Conservation (phyloP, 1,140 invertebrate genomes). For the Drosophila nigromelanica region DNA sequence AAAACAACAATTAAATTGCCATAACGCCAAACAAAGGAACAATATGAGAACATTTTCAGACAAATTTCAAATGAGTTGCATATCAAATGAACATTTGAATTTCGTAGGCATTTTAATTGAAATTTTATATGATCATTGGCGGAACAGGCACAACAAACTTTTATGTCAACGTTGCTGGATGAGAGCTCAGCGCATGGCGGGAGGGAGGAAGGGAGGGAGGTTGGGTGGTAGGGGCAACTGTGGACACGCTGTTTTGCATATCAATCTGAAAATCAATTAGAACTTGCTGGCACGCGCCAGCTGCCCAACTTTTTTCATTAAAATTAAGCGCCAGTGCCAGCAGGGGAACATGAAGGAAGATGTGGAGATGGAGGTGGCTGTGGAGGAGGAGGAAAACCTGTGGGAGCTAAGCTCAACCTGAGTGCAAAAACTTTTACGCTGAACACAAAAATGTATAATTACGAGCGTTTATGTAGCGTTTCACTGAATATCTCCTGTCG, state of each 20-base stretch:
- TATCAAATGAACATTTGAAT: constrained; percentile 43
- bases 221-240: not conserved
- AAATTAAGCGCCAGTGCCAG: constrained; percentile 39
- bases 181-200: not conserved
- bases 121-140: constrained; percentile 37
- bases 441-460: constrained; percentile 53
- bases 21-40: not conserved
- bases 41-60: constrained; percentile 3
- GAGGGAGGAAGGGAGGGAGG: not conserved
- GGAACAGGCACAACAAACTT: constrained; percentile 21
- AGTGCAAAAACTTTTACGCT: constrained; percentile 42
- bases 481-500: constrained; percentile 5
- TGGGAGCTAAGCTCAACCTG: constrained; percentile 32
- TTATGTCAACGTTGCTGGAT: constrained; percentile 33
- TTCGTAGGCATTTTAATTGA: constrained; percentile 53
- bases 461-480: constrained; percentile 36
- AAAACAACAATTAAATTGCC: constrained; percentile 12
- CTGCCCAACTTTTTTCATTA: constrained; percentile 56
- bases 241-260: constrained; percentile 52
- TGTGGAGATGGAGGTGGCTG: no score
- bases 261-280: constrained; percentile 60
- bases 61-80: constrained; percentile 41
- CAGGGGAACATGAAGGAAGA: not conserved
- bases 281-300: constrained; percentile 47
- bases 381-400: constrained; percentile 1